These are phyloP conservation scores for Limosa lapponica DNA, from an alignment of 2,797 vertebrate genomes.

Conservation along the genomic window DNA sequence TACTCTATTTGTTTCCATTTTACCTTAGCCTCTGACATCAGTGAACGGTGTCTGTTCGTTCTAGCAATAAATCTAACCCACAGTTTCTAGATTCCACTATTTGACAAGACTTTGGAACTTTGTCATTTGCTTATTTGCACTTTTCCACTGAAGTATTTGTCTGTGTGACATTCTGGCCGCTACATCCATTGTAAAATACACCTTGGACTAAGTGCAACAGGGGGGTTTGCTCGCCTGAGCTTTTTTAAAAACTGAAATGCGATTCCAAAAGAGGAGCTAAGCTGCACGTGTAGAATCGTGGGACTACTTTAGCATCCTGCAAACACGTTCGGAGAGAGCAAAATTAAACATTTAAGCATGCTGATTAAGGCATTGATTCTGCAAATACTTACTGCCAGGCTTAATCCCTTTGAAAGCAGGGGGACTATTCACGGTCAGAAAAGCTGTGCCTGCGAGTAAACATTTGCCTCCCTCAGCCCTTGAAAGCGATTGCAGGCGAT, in stretches of 20 bases:
- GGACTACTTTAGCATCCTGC: background rate
- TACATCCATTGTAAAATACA: background rate
- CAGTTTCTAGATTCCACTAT: background rate
- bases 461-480: background rate
- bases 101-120: background rate
- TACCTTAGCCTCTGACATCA: background rate
- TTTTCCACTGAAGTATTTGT: background rate
- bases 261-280: background rate
- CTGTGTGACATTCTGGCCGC: background rate
- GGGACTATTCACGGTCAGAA: conserved; percentile 8
- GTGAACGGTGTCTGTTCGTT: background rate
- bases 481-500: background rate
- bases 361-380: conserved; percentile 30
- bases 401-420: conserved; percentile 29
- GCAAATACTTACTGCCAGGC: conserved; percentile 9
- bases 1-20: background rate
- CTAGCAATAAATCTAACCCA: background rate
- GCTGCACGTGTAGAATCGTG: background rate
- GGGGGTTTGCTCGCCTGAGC: background rate
- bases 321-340: background rate
- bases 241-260: background rate
- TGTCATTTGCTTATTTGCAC: background rate
- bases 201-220: background rate
- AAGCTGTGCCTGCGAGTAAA: conserved; percentile 40
- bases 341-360: background rate